Percentiles rank a stretch among this genome's conserved stretches.
Evolutionary conservation across 2,888 invertebrate genomes (phyloP).

Genomic region (Gibbula magus): DNA sequence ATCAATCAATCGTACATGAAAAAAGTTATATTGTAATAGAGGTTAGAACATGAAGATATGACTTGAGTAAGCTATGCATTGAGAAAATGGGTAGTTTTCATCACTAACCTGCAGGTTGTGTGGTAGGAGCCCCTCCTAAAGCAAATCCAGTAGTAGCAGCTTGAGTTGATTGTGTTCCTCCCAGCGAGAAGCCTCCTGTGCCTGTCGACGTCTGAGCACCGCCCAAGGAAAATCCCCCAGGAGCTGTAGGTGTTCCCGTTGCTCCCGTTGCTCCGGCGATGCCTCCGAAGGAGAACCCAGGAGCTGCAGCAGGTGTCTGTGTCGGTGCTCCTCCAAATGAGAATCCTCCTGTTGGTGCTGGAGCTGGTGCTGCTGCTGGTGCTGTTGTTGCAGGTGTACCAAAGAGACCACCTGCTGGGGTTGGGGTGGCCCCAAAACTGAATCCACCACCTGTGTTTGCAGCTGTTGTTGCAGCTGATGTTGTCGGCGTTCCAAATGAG

Average conservation of each 20-base stretch:
- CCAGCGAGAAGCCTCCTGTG: not conserved
- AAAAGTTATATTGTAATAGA: too few species aligned
- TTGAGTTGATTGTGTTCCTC: not conserved
- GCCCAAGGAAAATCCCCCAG: not conserved
- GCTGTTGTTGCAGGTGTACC: constrained; percentile 18
- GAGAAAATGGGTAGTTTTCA: not conserved
- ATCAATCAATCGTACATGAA: too few species aligned
- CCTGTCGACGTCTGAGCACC: not conserved
- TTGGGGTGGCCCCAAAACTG: constrained; percentile 8
- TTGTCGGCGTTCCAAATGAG: constrained; percentile 27
- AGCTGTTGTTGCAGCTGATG: constrained; percentile 16
- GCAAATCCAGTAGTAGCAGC: constrained; percentile 33
- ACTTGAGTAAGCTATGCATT: too few species aligned
- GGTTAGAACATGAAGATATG: too few species aligned
- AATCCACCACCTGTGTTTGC: constrained; percentile 21
- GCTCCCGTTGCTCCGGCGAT: constrained; percentile 2
- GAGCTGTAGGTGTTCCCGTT: not conserved
- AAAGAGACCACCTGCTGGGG: constrained; percentile 13
- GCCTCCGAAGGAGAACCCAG: constrained; percentile 35
- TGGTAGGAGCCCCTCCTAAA: constrained; percentile 32
- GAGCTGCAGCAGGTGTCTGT: constrained; percentile 18
- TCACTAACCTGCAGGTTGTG: constrained; percentile 12
- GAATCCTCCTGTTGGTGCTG: constrained; percentile 28
- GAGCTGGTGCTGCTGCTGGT: not conserved
- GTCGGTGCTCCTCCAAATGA: constrained; percentile 22